A percentile compares a stretch with the other conserved stretches of the same genome.
Conservation (phyloP, 2,888 invertebrate genomes). For the Microctonus hyperodae region DNA sequence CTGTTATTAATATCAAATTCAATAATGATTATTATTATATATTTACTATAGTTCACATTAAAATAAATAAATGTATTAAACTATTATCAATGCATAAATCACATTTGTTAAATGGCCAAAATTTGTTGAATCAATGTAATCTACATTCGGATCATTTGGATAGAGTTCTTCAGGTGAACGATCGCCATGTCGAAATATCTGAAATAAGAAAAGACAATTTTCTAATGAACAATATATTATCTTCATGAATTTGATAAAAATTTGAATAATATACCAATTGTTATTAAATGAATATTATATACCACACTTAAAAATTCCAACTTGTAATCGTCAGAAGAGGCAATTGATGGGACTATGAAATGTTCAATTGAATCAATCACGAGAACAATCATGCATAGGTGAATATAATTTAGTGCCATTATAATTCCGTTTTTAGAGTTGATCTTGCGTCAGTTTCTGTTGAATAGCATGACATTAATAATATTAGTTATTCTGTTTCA, state of each 20-base stretch:
- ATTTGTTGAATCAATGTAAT: conserved; percentile 70
- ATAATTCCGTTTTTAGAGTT: too few relatives aligned
- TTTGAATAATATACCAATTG: not conserved
- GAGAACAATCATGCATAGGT: too few relatives aligned
- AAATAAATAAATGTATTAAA: not conserved
- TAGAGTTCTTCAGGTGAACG: conserved; percentile 71
- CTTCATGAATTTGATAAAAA: not conserved
- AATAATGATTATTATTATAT: not conserved
- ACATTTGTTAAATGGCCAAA: conserved; percentile 51
- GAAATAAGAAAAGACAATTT: conserved; percentile 37
- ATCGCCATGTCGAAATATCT: conserved; percentile 78
- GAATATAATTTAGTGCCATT: too few relatives aligned
- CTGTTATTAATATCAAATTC: conserved; percentile 54
- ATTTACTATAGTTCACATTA: too few relatives aligned
- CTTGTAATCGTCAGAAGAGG: not conserved
- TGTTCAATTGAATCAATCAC: too few relatives aligned
- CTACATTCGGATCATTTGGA: conserved; percentile 67
- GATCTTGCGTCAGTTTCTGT: too few relatives aligned
- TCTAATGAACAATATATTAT: not conserved
- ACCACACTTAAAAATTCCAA: not conserved
- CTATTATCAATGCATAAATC: too few relatives aligned
- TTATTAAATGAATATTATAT: too few relatives aligned
- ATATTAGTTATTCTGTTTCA: too few relatives aligned
- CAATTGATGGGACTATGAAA: too few relatives aligned
- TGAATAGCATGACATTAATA: too few relatives aligned